A percentile compares a stretch with the other conserved stretches of the same genome.
These are phyloP conservation scores for Bombus soroeensis DNA, from an alignment of 1,140 invertebrate genomes.

Conservation along the genomic window DNA sequence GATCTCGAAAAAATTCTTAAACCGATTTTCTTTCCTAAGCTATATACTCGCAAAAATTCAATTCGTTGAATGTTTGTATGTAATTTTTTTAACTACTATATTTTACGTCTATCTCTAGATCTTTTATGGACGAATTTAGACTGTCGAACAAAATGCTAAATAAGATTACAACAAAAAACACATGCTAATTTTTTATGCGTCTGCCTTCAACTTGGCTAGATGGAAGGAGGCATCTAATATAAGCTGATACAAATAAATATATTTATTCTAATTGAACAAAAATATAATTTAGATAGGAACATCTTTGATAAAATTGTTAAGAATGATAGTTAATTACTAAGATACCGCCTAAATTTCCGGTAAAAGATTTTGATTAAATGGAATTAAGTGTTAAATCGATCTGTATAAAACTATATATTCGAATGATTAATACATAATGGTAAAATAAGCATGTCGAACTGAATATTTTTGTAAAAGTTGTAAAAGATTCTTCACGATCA, in stretches of 20 bases:
- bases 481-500: too few species aligned
- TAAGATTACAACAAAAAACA: neutral
- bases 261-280: neutral
- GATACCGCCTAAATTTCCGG: neutral
- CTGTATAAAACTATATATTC: neutral
- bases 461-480: neutral
- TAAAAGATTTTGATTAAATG: neutral
- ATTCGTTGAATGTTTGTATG: conserved; percentile 39
- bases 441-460: neutral
- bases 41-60: conserved; percentile 7
- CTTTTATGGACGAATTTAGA: conserved; percentile 36
- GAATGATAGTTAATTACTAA: conserved; percentile 3
- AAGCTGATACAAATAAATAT: neutral
- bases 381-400: neutral
- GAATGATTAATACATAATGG: neutral
- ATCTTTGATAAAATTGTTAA: conserved; percentile 6
- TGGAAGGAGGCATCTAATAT: neutral
- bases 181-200: neutral
- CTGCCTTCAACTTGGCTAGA: conserved; percentile 40
- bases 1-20: conserved; percentile 21
- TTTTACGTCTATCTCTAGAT: conserved; percentile 25
- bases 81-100: conserved; percentile 22
- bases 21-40: neutral
- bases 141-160: conserved; percentile 10
- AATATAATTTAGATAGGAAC: conserved; percentile 40